Conservation (phyloP, 2,888 invertebrate genomes). For the Bellardia bayeri region DNA sequence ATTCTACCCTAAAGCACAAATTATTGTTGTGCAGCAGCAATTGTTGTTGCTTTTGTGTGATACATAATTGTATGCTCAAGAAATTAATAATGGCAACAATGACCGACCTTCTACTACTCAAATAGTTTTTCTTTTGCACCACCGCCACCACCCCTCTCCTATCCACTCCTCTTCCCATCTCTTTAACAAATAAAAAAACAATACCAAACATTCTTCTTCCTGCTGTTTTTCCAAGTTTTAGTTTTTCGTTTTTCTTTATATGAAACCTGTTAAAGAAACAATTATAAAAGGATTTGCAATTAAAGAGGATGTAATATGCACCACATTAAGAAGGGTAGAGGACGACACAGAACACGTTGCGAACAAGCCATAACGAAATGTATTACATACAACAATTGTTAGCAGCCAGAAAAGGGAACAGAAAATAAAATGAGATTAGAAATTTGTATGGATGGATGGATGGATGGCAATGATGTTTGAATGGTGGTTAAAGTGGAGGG, state of each 20-base stretch:
- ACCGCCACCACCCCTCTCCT: neutral
- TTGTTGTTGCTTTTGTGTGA: constrained; percentile 26
- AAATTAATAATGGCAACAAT: constrained; percentile 54
- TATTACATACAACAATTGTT: constrained; percentile 24
- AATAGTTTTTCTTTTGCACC: neutral
- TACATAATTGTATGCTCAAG: constrained; percentile 55
- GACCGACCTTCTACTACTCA: constrained; percentile 15
- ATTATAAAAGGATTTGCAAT: constrained; percentile 74
- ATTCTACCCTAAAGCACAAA: constrained; percentile 31
- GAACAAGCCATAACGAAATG: constrained; percentile 62
- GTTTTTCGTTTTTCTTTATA: neutral
- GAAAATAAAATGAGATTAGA: constrained; percentile 22
- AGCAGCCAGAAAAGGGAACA: constrained; percentile 22
- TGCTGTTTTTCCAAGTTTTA: constrained; percentile 5
- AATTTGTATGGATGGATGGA: constrained; percentile 3
- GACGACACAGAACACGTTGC: neutral
- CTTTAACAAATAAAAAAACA: neutral
- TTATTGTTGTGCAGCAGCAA: constrained; percentile 8
- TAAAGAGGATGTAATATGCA: constrained; percentile 58
- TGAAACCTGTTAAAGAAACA: constrained; percentile 71
- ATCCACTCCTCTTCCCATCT: too few species aligned
- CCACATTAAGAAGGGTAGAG: neutral
- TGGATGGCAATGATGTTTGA: neutral
- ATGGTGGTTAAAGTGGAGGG: constrained; percentile 19
- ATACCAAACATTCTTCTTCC: neutral